Percentiles rank a stretch among this genome's conserved stretches.
These are phyloP conservation scores for Erpetoichthys calabaricus DNA, from an alignment of 2,797 vertebrate species.

Conservation along the genomic window DNA sequence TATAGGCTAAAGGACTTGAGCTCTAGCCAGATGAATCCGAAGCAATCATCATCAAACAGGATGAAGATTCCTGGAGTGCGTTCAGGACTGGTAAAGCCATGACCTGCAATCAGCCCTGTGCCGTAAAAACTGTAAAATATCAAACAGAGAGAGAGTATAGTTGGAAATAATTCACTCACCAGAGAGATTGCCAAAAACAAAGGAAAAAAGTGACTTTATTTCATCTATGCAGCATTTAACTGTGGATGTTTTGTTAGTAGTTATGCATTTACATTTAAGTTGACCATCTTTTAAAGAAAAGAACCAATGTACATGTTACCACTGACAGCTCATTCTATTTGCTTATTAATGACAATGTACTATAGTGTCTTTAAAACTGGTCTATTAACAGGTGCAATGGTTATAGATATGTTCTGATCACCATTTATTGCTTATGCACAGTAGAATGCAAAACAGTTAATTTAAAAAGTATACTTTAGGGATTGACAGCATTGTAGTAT, in stretches of 20 bases:
- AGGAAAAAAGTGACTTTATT: background rate
- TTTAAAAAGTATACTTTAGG: no score
- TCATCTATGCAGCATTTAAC: background rate
- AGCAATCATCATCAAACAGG: conserved; percentile 82
- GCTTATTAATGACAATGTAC: no score
- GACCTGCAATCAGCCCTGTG: conserved; percentile 86
- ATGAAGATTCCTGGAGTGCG: conserved; percentile 84
- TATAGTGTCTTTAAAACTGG: no score
- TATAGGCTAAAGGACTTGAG: conserved; percentile 95
- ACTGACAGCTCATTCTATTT: no score
- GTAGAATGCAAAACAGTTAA: no score
- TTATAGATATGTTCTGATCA: no score
- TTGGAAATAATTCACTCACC: background rate
- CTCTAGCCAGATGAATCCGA: conserved; percentile 97
- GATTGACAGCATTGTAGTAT: no score
- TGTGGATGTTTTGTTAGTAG: background rate
- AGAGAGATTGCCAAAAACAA: background rate
- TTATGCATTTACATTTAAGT: background rate
- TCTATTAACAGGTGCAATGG: no score
- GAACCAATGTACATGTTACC: no score
- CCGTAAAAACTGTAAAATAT: conserved; percentile 71
- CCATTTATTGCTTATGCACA: no score
- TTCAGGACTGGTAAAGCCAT: conserved; percentile 91
- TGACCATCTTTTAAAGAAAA: no score
- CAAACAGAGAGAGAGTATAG: conserved; percentile 5